phyloP scores from a whole-genome alignment of 2,888 invertebrate genomes.

The Drosophila meridiana region DNA sequence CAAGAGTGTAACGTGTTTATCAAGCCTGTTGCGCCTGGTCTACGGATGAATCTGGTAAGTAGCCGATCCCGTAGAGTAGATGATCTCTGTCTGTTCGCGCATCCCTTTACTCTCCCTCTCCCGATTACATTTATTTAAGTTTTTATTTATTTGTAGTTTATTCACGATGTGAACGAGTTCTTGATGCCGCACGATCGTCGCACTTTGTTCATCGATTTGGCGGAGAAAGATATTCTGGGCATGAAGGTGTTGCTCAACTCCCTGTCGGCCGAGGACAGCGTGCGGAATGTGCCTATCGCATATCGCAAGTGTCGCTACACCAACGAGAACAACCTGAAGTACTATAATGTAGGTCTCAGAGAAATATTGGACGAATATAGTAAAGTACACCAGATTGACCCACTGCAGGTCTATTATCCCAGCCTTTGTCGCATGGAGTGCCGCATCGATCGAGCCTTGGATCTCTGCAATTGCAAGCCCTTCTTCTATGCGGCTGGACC shows the following conservation, averaged over 20 bases:
- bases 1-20: neutral
- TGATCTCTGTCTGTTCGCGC: too few species aligned
- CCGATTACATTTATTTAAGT: too few species aligned
- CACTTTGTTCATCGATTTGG: conserved; percentile 52
- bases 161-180: conserved; percentile 79
- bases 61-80: neutral
- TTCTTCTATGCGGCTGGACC: conserved; percentile 81
- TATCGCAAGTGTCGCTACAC: conserved; percentile 82
- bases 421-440: conserved; percentile 82
- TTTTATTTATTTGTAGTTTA: conserved; percentile 53
- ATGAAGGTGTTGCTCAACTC: conserved; percentile 65
- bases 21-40: neutral
- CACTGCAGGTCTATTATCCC: conserved; percentile 75
- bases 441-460: conserved; percentile 77
- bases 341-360: conserved; percentile 70
- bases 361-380: rapidly evolving
- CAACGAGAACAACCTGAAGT: conserved; percentile 78
- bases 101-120: neutral
- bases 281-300: conserved; percentile 75
- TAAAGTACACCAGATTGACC: neutral
- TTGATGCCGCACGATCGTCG: conserved; percentile 68
- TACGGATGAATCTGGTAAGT: neutral
- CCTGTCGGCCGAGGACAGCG: conserved; percentile 71
- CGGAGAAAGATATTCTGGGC: conserved; percentile 41
- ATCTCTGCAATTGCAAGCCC: conserved; percentile 81